These are phyloP conservation scores for Galago senegalensis DNA, from an alignment of 2,797 vertebrate species.

Conservation along the genomic window DNA sequence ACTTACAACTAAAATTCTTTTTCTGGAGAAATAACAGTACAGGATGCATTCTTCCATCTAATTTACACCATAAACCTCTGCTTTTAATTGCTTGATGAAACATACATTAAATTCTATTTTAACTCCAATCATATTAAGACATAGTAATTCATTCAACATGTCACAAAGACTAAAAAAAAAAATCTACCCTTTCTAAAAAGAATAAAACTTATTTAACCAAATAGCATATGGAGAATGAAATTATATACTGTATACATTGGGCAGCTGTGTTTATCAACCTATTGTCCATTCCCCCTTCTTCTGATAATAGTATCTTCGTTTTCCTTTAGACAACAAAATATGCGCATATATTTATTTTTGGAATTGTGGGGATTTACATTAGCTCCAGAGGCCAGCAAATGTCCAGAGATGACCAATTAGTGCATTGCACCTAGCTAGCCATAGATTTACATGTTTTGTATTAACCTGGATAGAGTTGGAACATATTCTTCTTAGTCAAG, in stretches of 20 bases:
- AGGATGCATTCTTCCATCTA: neutral
- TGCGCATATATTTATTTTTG: neutral
- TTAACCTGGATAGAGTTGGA: too few species aligned
- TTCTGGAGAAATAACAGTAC: constrained; percentile 50
- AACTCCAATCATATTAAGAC: constrained; percentile 30
- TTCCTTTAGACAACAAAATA: constrained; percentile 27
- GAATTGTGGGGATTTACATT: neutral
- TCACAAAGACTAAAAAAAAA: constrained; percentile 24
- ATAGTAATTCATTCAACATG: neutral
- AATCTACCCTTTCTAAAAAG: constrained; percentile 9
- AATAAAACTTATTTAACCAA: constrained; percentile 22
- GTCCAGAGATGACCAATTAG: neutral
- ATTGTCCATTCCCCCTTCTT: constrained; percentile 2
- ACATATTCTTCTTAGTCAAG: too few species aligned
- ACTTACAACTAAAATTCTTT: constrained; percentile 49
- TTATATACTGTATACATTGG: neutral
- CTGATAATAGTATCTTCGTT: neutral
- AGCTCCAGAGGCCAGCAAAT: constrained; percentile 6
- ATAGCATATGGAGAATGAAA: constrained; percentile 24
- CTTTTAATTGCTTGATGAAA: constrained; percentile 52
- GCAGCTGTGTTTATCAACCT: constrained; percentile 2
- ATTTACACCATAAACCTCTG: neutral
- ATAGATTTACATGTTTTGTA: too few species aligned
- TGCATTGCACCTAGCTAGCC: neutral
- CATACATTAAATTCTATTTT: constrained; percentile 10